Evolutionary conservation across 1,140 invertebrate species (phyloP).

Genomic region (Armadillidium nasatum): DNA sequence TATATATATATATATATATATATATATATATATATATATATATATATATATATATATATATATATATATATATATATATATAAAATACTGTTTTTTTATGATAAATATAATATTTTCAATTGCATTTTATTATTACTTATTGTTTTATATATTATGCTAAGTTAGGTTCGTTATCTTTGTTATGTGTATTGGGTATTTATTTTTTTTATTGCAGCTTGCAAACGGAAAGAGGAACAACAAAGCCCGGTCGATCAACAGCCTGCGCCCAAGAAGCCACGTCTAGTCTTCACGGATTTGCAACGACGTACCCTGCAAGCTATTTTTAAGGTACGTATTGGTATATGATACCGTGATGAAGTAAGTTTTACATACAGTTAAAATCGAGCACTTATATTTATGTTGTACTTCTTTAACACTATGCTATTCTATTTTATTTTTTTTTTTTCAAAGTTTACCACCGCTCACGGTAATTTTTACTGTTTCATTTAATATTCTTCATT

Average conservation of each 20-base stretch:
- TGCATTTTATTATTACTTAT: conserved; percentile 27
- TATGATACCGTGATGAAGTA: too few species aligned
- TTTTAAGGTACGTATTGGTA: conserved; percentile 64
- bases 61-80: background rate
- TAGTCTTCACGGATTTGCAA: conserved; percentile 99
- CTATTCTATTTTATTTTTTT: too few species aligned
- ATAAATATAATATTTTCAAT: background rate
- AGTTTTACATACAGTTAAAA: too few species aligned
- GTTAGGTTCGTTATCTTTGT: background rate
- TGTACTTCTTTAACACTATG: too few species aligned
- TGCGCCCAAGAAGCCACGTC: conserved; percentile 95
- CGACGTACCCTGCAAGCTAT: conserved; percentile 98
- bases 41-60: background rate
- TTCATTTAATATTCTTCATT: too few species aligned
- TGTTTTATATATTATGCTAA: background rate
- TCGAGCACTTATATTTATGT: too few species aligned
- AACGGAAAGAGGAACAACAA: conserved; percentile 89
- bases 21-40: conserved; percentile 22
- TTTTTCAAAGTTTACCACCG: too few species aligned
- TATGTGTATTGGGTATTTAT: background rate
- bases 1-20: conserved; percentile 26
- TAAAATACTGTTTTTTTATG: background rate
- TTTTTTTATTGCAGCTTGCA: conserved; percentile 75
- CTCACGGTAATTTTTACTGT: too few species aligned
- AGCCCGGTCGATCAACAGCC: conserved; percentile 52